Conservation (phyloP, 2,797 vertebrate genomes). For the Pantherophis vulpinus region DNA sequence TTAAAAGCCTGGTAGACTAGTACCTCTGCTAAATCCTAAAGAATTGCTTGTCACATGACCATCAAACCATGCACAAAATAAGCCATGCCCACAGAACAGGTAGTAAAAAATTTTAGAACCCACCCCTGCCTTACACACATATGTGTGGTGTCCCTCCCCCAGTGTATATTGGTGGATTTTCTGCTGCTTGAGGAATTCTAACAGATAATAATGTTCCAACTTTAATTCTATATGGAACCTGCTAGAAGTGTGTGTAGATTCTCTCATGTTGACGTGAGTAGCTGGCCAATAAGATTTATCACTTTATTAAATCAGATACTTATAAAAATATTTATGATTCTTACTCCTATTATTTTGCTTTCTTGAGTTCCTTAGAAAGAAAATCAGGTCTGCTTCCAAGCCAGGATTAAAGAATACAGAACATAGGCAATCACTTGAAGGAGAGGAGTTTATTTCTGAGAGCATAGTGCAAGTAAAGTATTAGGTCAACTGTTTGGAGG, state of each 20-base stretch:
- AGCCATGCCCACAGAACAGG: no score
- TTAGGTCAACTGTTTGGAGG: not conserved
- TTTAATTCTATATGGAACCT: not conserved
- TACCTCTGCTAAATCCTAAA: no score
- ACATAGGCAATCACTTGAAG: not conserved
- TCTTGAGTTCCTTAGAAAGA: not conserved
- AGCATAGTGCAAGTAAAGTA: not conserved
- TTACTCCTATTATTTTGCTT: not conserved
- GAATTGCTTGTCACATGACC: no score
- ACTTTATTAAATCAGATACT: not conserved
- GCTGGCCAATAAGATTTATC: not conserved
- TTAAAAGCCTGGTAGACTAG: no score
- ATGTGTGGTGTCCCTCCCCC: not conserved
- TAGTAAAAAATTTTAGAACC: no score
- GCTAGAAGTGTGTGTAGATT: not conserved
- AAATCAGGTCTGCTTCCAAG: not conserved
- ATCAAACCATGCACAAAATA: no score
- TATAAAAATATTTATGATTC: not conserved
- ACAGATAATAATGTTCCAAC: not conserved
- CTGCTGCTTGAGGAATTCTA: not conserved
- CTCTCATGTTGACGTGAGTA: not conserved
- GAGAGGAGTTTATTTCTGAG: not conserved
- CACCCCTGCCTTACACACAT: not conserved
- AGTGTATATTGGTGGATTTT: not conserved
- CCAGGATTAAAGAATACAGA: not conserved